Percentiles rank a stretch among this genome's conserved stretches.
These are phyloP conservation scores for Cheilinus undulatus DNA, from an alignment of 2,113 vertebrate species.

Conservation along the genomic window DNA sequence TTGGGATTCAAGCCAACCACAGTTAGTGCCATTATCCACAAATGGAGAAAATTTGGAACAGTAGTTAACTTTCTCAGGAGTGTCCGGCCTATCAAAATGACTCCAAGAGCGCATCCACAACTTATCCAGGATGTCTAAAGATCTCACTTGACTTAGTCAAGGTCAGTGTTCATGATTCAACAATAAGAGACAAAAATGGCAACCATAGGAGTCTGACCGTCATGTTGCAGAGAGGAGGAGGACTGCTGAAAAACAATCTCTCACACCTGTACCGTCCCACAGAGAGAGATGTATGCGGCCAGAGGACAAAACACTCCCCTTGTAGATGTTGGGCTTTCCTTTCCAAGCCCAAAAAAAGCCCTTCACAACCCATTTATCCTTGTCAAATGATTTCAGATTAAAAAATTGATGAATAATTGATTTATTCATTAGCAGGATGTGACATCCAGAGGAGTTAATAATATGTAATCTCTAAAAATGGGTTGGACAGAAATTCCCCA, in stretches of 20 bases:
- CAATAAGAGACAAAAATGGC: no score
- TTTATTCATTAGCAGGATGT: conserved; percentile 78
- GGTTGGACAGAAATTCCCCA: conserved; percentile 63
- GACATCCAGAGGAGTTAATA: conserved; percentile 76
- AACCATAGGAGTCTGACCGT: no score
- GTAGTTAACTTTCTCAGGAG: no score
- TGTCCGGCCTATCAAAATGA: no score
- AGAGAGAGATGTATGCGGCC: conserved; percentile 8
- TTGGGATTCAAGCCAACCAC: no score
- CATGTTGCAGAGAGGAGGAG: background rate
- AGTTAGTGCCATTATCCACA: no score
- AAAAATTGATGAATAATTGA: conserved; percentile 79
- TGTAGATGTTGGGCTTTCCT: conserved; percentile 47
- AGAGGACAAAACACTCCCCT: background rate
- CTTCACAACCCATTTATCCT: conserved; percentile 44
- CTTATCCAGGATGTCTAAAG: no score
- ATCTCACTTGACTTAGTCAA: no score
- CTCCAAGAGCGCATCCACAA: no score
- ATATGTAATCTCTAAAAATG: conserved; percentile 78
- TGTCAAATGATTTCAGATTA: conserved; percentile 58
- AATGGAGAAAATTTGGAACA: no score
- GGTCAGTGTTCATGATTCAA: no score
- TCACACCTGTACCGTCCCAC: background rate
- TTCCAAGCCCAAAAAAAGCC: conserved; percentile 12
- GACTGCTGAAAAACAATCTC: background rate